phyloP scores from a whole-genome alignment of 2,113 vertebrate genomes.

The Poicephalus meyeri region DNA sequence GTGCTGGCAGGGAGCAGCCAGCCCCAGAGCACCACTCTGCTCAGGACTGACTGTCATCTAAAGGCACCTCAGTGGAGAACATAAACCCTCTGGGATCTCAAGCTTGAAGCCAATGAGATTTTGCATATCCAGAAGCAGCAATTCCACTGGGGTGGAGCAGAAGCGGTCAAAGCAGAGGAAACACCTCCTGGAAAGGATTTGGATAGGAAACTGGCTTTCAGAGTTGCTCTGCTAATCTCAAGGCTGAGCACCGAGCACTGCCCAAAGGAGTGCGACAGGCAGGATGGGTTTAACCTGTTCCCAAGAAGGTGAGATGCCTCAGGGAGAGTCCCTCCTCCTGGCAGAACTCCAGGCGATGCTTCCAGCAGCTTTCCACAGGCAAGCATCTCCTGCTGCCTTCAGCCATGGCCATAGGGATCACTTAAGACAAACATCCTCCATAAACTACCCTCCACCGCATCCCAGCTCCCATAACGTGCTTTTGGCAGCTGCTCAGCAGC shows the following conservation, averaged over 20 bases:
- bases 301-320: neutral
- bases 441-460: accelerated
- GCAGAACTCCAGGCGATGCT: neutral
- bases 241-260: neutral
- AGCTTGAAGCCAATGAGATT: neutral
- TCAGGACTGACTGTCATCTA: accelerated
- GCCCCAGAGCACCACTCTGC: neutral
- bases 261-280: neutral
- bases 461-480: accelerated
- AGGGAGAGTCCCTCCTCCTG: neutral
- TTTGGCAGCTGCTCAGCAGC: neutral
- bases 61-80: neutral
- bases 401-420: accelerated
- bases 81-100: neutral
- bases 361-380: neutral
- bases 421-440: accelerated
- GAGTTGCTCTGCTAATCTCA: neutral
- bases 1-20: neutral
- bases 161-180: neutral
- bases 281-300: neutral
- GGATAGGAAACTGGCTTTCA: neutral
- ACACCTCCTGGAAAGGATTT: neutral
- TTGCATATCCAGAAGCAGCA: neutral
- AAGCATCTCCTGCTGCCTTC: neutral
- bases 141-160: neutral